Base-by-base conservation (phyloP, 2,888 invertebrate genomes). In the Calephelis perditalis region DNA sequence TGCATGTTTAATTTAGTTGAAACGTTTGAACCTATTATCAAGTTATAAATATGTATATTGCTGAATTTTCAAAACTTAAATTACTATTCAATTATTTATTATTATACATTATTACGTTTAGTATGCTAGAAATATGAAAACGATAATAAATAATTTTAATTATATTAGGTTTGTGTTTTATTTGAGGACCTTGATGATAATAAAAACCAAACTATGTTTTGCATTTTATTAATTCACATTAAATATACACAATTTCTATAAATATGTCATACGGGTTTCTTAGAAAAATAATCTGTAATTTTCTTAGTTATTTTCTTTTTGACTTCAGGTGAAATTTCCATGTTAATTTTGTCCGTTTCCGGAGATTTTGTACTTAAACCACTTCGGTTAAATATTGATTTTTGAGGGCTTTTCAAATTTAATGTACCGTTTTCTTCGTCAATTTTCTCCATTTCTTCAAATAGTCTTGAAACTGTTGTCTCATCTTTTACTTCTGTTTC, bases 91-190 rank as follows among this genome's bases (percentile, higher is more conserved):
- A 90, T 90, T 90, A 90, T 90, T 89, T 89, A 87, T 86, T 86
- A 87, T 90, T 90, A 91, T 90, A 91, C 91, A 91, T 91, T 90
- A 91, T 91, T 91, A 91, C 85, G 91, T 91, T 91, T 91, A 91
- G 91, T 90, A 91, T 91, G 91, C 91, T 91, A 91, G 91, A 88
- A 85, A 87, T 91, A 91, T 91, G 88, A 91, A 91, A 89, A 91
- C 81, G 91, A 91, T 91, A 91, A 91, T 91, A 91, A 91, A 91
- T 91, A 91, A 91, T 91, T 91, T 91, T 91, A 91, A 91, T 90
- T 90, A 91, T 91, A 91, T 88, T 88, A 89, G 75, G 79, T 74
- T 66, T 65, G 82, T 75, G 87, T 88, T 88, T 88, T 78, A 86
- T 78, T 80, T 75, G 7, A 8, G 11, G n/a, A 55, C 57, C 45